Evolutionary conservation across 2,113 vertebrate species (phyloP).

Genomic region (Centropus unirufus): DNA sequence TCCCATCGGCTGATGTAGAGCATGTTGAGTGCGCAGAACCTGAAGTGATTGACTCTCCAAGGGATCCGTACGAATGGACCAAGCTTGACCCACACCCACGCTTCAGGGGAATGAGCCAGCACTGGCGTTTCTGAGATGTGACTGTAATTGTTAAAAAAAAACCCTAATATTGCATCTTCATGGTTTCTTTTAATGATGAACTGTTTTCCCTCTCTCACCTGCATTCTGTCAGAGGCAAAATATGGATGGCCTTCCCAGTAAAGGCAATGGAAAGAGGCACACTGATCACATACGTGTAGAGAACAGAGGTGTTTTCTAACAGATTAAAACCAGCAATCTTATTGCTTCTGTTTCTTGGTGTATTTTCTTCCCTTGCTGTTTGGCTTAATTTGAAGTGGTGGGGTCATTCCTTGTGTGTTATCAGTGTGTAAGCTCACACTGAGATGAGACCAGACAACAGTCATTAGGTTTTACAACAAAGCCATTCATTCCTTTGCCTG

Average conservation of each 20-base stretch:
- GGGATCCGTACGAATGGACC: accelerated
- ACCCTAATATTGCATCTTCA: not conserved
- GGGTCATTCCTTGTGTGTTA: not conserved
- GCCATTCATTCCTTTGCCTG: not conserved
- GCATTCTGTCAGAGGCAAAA: not conserved
- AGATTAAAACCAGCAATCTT: not conserved
- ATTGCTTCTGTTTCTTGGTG: not conserved
- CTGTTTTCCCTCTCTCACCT: not conserved
- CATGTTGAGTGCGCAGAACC: not conserved
- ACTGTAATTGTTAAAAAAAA: not conserved
- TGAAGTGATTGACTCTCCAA: accelerated
- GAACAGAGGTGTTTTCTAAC: not conserved
- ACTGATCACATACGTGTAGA: accelerated
- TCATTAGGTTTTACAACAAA: not conserved
- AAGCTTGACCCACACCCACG: accelerated
- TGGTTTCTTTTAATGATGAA: not conserved
- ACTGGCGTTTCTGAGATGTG: not conserved
- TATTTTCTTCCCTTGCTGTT: not conserved
- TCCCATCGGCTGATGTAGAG: not conserved
- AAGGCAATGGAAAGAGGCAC: not conserved
- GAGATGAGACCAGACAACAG: not conserved
- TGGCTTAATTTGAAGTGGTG: not conserved
- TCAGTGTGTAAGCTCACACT: not conserved
- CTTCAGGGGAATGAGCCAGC: not conserved
- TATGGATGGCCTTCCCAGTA: not conserved